phyloP scores from a whole-genome alignment of 2,113 vertebrate species.

The Cichladusa arquata region DNA sequence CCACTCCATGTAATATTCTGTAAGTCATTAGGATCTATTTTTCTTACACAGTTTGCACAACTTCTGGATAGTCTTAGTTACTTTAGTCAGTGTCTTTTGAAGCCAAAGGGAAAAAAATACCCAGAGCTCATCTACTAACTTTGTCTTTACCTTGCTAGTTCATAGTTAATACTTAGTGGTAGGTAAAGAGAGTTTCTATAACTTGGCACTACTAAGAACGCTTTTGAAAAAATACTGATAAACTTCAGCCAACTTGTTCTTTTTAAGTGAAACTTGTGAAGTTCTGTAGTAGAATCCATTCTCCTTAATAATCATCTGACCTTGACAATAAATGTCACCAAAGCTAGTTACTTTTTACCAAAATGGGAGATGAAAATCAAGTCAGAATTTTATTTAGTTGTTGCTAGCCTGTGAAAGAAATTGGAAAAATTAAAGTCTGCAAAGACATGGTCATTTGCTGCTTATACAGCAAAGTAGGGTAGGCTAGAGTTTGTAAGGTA shows the following conservation, averaged over 20 bases:
- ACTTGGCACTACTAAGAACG: conserved; percentile 49
- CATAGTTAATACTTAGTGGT: conserved; percentile 43
- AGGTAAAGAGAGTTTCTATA: conserved; percentile 43
- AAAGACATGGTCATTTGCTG: neutral
- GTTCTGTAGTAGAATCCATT: conserved; percentile 38
- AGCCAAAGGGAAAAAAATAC: neutral
- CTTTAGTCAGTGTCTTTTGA: conserved; percentile 26
- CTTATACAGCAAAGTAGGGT: neutral
- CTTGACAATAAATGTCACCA: conserved; percentile 45
- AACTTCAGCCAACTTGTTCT: conserved; percentile 51
- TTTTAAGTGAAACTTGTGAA: conserved; percentile 37
- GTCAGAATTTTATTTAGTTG: neutral
- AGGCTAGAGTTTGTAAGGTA: conserved; percentile 35
- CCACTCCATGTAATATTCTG: neutral
- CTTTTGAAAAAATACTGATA: conserved; percentile 35
- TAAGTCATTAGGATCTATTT: neutral
- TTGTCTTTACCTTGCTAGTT: conserved; percentile 46
- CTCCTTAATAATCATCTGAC: conserved; percentile 41
- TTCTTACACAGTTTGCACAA: neutral
- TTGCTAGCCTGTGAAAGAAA: conserved; percentile 19
- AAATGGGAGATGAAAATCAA: neutral
- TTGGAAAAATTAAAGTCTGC: neutral
- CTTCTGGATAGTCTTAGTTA: conserved; percentile 7
- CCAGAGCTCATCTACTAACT: neutral
- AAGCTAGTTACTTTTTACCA: neutral